These are phyloP conservation scores for Ceyx melanurus DNA, from an alignment of 2,113 vertebrate genomes.

Conservation along the genomic window DNA sequence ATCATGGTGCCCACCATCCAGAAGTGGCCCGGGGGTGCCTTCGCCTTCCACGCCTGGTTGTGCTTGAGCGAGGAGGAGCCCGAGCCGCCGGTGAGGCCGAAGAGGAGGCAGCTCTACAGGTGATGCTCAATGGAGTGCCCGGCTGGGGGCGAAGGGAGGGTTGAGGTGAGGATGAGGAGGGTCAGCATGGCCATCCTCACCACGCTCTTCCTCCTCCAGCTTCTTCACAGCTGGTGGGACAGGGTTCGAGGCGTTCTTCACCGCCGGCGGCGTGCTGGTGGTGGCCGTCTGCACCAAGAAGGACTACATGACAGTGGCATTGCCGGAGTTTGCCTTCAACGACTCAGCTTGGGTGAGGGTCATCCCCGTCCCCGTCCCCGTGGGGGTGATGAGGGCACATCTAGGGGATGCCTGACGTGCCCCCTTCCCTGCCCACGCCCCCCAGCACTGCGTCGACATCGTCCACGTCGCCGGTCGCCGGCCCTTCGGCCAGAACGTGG, in stretches of 20 bases:
- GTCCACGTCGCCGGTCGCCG: conserved; percentile 88
- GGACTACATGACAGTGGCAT: conserved; percentile 90
- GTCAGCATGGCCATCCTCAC: neutral
- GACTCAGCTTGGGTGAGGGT: conserved; percentile 88
- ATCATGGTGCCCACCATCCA: conserved; percentile 94
- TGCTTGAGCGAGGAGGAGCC: conserved; percentile 81
- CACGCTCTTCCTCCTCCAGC: conserved; percentile 60
- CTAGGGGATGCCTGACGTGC: accelerated
- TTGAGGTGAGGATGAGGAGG: neutral
- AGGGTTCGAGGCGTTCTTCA: conserved; percentile 96
- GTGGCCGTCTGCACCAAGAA: conserved; percentile 97
- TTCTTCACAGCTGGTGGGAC: conserved; percentile 92
- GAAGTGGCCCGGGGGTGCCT: conserved; percentile 88
- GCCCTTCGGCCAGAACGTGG: conserved; percentile 92
- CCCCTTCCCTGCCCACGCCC: neutral
- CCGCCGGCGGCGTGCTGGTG: conserved; percentile 86
- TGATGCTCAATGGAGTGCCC: neutral
- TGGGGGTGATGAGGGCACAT: accelerated
- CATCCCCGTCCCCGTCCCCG: accelerated
- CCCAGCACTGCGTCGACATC: conserved; percentile 88
- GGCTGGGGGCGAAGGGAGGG: no score
- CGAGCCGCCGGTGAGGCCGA: conserved; percentile 54
- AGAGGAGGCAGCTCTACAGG: conserved; percentile 97
- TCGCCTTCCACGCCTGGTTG: conserved; percentile 95
- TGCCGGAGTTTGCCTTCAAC: conserved; percentile 82